Conservation (phyloP, 2,888 invertebrate genomes). For the Tenodera sinensis region DNA sequence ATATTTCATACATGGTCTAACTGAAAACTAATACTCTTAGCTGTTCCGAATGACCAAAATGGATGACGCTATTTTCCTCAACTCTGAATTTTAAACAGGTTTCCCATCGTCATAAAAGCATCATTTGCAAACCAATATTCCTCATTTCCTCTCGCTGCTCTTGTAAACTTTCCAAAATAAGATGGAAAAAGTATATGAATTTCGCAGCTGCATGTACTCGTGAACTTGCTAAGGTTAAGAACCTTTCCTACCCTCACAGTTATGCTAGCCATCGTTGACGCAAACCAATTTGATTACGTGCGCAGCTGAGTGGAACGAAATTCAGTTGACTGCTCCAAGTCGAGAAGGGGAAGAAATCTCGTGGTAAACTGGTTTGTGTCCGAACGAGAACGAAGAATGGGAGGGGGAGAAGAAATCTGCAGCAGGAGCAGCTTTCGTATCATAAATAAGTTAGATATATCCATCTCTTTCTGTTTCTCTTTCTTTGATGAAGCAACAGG, state of each 20-base stretch:
- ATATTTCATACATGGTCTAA: too few relatives aligned
- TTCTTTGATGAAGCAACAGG: neutral
- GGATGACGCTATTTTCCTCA: too few relatives aligned
- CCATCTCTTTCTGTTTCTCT: neutral
- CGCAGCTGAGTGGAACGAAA: neutral
- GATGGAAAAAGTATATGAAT: neutral
- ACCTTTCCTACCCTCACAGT: neutral
- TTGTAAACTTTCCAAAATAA: neutral
- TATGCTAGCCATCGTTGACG: neutral
- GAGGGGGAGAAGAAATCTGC: neutral
- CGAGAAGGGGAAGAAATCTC: neutral
- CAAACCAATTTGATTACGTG: neutral
- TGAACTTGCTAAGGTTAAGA: neutral
- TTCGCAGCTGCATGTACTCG: neutral
- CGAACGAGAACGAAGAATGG: neutral
- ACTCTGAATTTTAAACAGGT: neutral
- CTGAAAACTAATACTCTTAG: too few relatives aligned
- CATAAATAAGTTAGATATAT: neutral
- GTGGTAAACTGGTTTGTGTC: conserved; percentile 3
- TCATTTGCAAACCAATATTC: neutral
- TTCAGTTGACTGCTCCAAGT: neutral
- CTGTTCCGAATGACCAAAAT: too few relatives aligned
- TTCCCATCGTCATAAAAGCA: neutral
- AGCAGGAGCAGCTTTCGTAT: neutral
- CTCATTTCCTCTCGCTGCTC: neutral